Evolutionary conservation across 2,797 vertebrate species (phyloP).

Genomic region (Neosilurus mollespiculum): DNA sequence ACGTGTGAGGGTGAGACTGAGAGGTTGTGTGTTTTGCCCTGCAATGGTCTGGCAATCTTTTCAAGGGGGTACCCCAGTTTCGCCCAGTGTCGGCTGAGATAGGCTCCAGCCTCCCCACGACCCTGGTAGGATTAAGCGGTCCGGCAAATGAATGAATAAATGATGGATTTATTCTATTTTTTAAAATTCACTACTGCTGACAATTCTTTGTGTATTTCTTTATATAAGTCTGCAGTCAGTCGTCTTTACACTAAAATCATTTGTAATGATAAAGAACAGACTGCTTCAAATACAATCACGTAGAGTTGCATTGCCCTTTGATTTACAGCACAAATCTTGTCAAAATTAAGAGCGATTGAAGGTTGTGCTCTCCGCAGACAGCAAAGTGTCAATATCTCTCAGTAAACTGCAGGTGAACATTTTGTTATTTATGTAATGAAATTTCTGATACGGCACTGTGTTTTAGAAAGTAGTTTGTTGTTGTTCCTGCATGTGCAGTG

Average conservation of each 20-base stretch:
- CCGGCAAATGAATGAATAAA: no score
- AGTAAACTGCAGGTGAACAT: constrained; percentile 4
- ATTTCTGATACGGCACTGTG: constrained; percentile 10
- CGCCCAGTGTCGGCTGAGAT: no score
- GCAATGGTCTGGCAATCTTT: no score
- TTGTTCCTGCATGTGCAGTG: not conserved
- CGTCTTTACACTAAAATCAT: not conserved
- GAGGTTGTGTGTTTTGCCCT: no score
- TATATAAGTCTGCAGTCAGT: not conserved
- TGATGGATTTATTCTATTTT: not conserved
- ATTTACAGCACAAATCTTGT: constrained; percentile 7
- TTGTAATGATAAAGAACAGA: not conserved
- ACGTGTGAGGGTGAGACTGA: no score
- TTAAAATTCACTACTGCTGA: not conserved
- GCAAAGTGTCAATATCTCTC: constrained; percentile 13
- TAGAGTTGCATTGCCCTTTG: not conserved
- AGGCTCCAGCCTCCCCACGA: no score
- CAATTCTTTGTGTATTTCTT: not conserved
- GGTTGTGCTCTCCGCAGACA: not conserved
- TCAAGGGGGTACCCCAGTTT: no score
- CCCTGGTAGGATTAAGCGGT: no score
- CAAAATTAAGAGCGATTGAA: constrained; percentile 13
- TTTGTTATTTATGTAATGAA: constrained; percentile 40
- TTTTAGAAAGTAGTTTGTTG: not conserved
- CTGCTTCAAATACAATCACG: not conserved